These are phyloP conservation scores for Apteryx mantelli DNA, from an alignment of 2,113 vertebrate genomes.

Conservation along the genomic window DNA sequence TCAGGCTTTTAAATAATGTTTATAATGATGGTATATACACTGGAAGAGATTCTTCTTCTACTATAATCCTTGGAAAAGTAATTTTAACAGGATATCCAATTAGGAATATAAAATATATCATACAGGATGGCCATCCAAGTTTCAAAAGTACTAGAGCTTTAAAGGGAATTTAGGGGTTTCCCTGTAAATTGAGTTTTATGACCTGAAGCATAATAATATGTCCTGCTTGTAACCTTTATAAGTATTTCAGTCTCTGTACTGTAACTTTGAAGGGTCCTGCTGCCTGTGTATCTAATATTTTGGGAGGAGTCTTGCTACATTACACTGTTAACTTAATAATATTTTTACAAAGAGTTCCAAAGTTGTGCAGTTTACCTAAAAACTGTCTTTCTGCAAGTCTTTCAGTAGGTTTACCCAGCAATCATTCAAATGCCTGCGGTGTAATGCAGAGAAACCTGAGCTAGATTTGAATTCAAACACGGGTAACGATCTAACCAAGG, in stretches of 20 bases:
- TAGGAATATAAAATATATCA: not conserved
- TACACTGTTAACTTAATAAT: not conserved
- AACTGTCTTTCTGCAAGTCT: not conserved
- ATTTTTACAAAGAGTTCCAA: not conserved
- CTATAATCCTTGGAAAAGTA: not conserved
- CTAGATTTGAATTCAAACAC: not conserved
- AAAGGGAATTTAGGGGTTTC: not conserved
- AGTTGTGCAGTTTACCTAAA: not conserved
- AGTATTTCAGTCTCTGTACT: not conserved
- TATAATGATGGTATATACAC: not conserved
- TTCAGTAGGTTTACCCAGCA: not conserved
- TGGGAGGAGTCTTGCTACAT: not conserved
- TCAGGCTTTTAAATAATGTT: not conserved
- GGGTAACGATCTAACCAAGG: not conserved
- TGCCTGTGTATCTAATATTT: not conserved
- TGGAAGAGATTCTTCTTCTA: not conserved
- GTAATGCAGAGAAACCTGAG: not conserved
- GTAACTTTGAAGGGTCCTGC: not conserved
- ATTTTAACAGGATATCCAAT: not conserved
- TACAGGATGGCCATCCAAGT: not conserved
- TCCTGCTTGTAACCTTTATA: not conserved
- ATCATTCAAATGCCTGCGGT: constrained; percentile 26
- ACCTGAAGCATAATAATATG: not conserved
- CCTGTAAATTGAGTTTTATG: constrained; percentile 14
- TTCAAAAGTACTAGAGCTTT: not conserved